Evolutionary conservation across 2,797 vertebrate genomes (phyloP).

Genomic region (Lagorchestes hirsutus): DNA sequence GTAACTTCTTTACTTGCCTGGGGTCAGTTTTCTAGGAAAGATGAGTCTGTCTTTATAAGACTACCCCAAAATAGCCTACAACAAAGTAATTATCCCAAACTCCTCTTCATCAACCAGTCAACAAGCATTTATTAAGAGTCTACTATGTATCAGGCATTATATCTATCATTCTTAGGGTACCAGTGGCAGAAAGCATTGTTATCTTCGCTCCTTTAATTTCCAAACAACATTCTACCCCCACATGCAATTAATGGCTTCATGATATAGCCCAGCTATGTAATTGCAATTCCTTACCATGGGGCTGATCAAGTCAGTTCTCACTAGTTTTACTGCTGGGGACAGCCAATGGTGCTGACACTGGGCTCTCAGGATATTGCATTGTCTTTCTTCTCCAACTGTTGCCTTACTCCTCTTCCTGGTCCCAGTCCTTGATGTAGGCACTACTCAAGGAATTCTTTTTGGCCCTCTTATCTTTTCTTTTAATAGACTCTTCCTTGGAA

Average conservation of each 20-base stretch:
- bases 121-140: neutral
- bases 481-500: too few species aligned
- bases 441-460: too few species aligned
- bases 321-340: neutral
- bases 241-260: neutral
- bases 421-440: too few species aligned
- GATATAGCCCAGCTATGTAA: neutral
- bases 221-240: neutral
- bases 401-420: too few species aligned
- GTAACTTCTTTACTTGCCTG: neutral
- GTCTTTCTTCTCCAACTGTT: neutral
- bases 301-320: neutral
- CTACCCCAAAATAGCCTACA: neutral
- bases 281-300: too few species aligned
- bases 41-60: neutral
- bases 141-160: neutral
- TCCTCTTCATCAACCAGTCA: neutral
- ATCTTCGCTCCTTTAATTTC: neutral
- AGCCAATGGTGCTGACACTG: neutral
- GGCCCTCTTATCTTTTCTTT: too few species aligned
- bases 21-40: neutral
- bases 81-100: neutral
- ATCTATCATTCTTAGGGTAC: neutral
- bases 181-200: neutral
- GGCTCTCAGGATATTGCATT: neutral